Evolutionary conservation across 1,140 invertebrate species (phyloP), one percentile per base, ranked within the genome.

Genomic region (Solen grandis): DNA sequence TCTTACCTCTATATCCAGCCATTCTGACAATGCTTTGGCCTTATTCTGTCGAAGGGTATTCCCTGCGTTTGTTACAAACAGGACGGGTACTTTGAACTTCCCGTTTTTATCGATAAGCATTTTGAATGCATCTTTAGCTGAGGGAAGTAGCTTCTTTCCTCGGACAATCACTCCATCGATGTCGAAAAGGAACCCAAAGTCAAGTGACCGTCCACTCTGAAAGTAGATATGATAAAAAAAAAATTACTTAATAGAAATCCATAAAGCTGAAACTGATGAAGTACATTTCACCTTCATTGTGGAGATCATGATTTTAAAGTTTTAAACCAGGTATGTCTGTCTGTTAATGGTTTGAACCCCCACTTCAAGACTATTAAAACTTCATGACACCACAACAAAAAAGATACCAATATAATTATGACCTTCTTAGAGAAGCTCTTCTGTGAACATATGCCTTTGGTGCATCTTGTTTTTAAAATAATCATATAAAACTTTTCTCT

Each of bases 31-130:
- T 59, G 92, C 89, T 66, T 88, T 83, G 27, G 92, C 91, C 83
- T 93, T 93, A 13, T 82, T 79, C 60, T 93, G 92, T 66, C 91
- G 79, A 46, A 92, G 74, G 31, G 85, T 86, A 69, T 92, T 93
- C 8, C 92, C 92, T 62, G 92, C 92, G 88, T 93, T 93, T 66
- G 92, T 93, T 19, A 92, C 91, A 87, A 93, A 93, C 0, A 93
- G 72, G 4, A 87, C 85, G 19, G 92, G 92, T 13, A 92, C 86
- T 81, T 83, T 84, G 76, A 92, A 93, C 46, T 90, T 88, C 35
- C 90, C 89, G 73, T 87, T 54, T 57, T 81, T 59, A 70, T 92
- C 88, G 29, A 87, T 87, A 27, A 93, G 65, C 19, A 90, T 59
- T n/a, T 84, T 59, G 65, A 92, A 90, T 8, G 91, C 90, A 74